Conservation (phyloP, 2,888 invertebrate genomes). For the Tenthredo notha region DNA sequence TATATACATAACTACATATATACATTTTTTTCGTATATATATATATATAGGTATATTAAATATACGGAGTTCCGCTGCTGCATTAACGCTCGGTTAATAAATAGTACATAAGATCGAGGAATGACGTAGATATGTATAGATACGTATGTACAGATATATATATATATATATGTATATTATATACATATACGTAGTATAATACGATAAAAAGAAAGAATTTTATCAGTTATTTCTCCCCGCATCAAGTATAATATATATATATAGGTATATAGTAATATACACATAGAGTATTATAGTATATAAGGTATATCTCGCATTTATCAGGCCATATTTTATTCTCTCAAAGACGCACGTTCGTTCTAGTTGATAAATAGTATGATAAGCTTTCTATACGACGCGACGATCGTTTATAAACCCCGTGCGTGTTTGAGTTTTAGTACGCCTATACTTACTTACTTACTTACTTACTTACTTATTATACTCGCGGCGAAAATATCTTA, state of each 20-base stretch:
- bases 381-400: constrained; percentile 1
- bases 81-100: neutral
- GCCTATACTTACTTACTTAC: neutral
- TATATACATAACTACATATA: no score
- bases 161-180: neutral
- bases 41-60: neutral
- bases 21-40: neutral
- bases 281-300: neutral
- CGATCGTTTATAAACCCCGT: neutral
- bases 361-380: constrained; percentile 32
- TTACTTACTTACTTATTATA: no score
- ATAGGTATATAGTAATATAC: neutral
- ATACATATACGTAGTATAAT: no score
- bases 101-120: neutral
- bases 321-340: constrained; percentile 30
- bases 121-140: neutral
- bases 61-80: neutral
- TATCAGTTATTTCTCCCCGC: constrained; percentile 6
- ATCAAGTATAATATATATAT: neutral
- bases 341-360: constrained; percentile 18
- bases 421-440: neutral
- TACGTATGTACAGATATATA: neutral
- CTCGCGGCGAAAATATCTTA: neutral
- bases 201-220: neutral
- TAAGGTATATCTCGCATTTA: constrained; percentile 17